Evolutionary conservation across 1,140 invertebrate genomes (phyloP), one percentile per base, ranked within the genome.

Genomic region (Idris sp.): DNA sequence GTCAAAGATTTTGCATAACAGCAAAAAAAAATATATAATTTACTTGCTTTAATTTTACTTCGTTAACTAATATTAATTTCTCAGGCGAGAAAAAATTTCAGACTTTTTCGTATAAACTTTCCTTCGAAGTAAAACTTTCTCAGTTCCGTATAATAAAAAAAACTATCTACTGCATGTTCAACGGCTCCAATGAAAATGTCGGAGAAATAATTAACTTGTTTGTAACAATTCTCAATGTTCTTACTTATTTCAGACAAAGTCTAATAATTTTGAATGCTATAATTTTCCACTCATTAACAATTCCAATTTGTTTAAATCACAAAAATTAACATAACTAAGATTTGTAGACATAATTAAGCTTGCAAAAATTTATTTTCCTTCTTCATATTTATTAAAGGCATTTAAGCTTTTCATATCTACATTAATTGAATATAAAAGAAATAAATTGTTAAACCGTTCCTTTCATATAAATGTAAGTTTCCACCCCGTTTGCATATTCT

Each of bases 401-500:
- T 62, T 62, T 48, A 48, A 30, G 56, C 56, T 53, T 53, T 62
- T 59, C 48, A 62, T 43, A 54, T 71, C 41, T 25, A 18, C 48
- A 62, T 71, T 61, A 22, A 22, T 22, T 22, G 19, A 6, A 22
- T 6, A 22, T 22, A 22, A 22, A 71, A 54, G 49, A 25, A 71
- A 71, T 61, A 61, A 71, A 71, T 71, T 71, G 56, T 43, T 56
- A 71, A 54, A 48, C 49, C 46, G 48, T 13, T 41, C 38, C 40
- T 71, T 54, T 71, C 49, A 69, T 51, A 59, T 51, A 69, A 69
- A 11, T 26, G 46, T 6, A 44, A 28, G 28, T 14, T 22, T 18
- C 7, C 36, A 31, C 49, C 28, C 48, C 41, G 28, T 49, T 67
- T 53, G 46, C 41, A 53, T 71, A 61, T 61, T n/a, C n/a, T n/a